Base-by-base conservation (phyloP, 1,140 invertebrate genomes). In the Copidosoma floridanum region DNA sequence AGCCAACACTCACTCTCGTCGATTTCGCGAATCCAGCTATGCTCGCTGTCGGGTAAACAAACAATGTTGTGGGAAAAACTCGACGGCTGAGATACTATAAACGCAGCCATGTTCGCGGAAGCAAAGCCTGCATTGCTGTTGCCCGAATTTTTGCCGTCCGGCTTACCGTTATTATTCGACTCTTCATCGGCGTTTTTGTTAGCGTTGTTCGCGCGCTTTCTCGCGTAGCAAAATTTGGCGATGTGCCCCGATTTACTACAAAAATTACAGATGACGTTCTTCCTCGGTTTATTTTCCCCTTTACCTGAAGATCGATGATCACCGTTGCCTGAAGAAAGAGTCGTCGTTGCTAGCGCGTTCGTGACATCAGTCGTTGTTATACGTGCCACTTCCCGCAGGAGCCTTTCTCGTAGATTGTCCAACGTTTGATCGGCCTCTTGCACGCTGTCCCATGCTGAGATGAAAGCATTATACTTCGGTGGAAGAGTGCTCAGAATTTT, bases 1-100 rank as follows among this genome's bases (percentile, higher is more conserved):
- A 53, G 35, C 65, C 65, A 67, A 27, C 58, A 23, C 35, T 67
- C 57, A 53, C 27, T 62, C 27, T 50, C 54, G 18, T 58, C 38
- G n/a, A 21, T 18, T 38, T 65, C 27, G 11, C 26, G n/a, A 11
- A 60, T n/a, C n/a, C n/a, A n/a, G n/a, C n/a, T n/a, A n/a, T n/a
- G n/a, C n/a, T n/a, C n/a, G n/a, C n/a, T n/a, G n/a, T n/a, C n/a
- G n/a, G n/a, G n/a, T n/a, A n/a, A n/a, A n/a, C n/a, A n/a, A n/a
- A n/a, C n/a, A n/a, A n/a, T n/a, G n/a, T n/a, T n/a, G n/a, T n/a
- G n/a, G n/a, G n/a, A n/a, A n/a, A n/a, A n/a, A n/a, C n/a, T n/a
- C n/a, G n/a, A n/a, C n/a, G n/a, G n/a, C n/a, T n/a, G n/a, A n/a
- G n/a, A n/a, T n/a, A 52, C 38, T 23, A 44, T 12, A 44, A 59